Percentiles rank a stretch among this genome's conserved stretches.
Evolutionary conservation across 2,113 vertebrate species (phyloP).

Genomic region (Lethenteron camtschaticum): DNA sequence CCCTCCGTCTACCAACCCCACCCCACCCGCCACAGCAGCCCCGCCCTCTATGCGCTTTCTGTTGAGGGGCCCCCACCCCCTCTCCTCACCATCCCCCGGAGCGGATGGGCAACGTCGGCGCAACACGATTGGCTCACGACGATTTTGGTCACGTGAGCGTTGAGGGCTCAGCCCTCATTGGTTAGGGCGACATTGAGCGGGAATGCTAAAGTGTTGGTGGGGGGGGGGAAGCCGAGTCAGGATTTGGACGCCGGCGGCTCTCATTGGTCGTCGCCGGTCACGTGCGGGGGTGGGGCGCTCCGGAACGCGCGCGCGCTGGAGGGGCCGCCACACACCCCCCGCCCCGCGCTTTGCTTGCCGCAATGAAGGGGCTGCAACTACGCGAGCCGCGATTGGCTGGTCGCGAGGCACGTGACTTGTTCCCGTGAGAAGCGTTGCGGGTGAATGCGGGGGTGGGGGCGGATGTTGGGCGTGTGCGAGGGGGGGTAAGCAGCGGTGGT

Average conservation of each 20-base stretch:
- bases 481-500: neutral
- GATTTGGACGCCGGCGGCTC: too few species aligned
- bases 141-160: too few species aligned
- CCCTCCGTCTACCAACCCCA: neutral
- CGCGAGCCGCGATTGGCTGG: neutral
- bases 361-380: neutral
- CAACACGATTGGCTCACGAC: too few species aligned
- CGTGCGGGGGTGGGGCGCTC: neutral
- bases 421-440: too few species aligned
- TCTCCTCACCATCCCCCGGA: neutral
- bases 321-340: neutral
- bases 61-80: neutral
- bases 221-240: too few species aligned
- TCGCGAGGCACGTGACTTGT: too few species aligned
- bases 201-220: too few species aligned
- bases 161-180: too few species aligned
- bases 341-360: neutral
- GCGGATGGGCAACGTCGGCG: slow-evolving; percentile 18
- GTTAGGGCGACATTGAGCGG: too few species aligned
- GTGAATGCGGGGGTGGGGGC: too few species aligned
- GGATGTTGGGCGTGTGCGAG: neutral
- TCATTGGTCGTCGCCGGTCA: too few species aligned
- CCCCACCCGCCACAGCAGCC: neutral
- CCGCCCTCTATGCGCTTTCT: neutral
- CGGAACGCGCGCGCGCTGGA: neutral